These are phyloP conservation scores for Colius striatus DNA, from an alignment of 2,113 vertebrate species.

Conservation along the genomic window DNA sequence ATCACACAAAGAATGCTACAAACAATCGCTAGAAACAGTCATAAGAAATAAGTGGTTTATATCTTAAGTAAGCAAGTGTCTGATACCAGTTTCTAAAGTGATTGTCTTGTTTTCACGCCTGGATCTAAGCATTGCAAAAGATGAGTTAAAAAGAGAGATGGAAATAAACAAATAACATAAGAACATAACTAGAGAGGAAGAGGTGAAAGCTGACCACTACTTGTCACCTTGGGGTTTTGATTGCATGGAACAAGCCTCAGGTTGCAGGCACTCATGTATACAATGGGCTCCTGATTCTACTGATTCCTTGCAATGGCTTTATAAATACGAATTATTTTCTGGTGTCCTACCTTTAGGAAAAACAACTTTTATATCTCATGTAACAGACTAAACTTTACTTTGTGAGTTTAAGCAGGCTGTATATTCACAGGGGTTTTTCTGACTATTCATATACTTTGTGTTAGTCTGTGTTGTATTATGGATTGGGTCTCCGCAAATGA, in stretches of 20 bases:
- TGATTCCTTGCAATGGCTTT: constrained; percentile 14
- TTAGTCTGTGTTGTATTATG: constrained; percentile 44
- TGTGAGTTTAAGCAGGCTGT: not conserved
- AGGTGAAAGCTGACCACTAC: not conserved
- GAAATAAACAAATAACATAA: not conserved
- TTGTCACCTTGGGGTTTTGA: not conserved
- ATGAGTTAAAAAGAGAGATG: not conserved
- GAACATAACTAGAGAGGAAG: not conserved
- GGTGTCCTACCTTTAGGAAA: constrained; percentile 42
- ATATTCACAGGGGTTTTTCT: not conserved
- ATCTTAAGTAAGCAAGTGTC: not conserved
- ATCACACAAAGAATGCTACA: not conserved
- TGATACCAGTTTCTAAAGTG: not conserved
- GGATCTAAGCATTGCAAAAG: not conserved
- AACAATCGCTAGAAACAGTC: not conserved
- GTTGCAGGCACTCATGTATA: not conserved
- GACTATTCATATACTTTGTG: not conserved
- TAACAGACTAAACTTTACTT: constrained; percentile 56
- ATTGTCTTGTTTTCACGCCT: not conserved
- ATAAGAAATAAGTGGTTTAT: not conserved
- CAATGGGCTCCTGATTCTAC: constrained; percentile 7
- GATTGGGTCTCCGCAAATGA: constrained; percentile 45
- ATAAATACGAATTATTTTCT: constrained; percentile 44
- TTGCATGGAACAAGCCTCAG: not conserved
- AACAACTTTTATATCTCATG: constrained; percentile 38